A percentile compares a stretch with the other conserved stretches of the same genome.
These are phyloP conservation scores for Anser brachyrhynchus DNA, from an alignment of 2,113 vertebrate genomes.

Conservation along the genomic window DNA sequence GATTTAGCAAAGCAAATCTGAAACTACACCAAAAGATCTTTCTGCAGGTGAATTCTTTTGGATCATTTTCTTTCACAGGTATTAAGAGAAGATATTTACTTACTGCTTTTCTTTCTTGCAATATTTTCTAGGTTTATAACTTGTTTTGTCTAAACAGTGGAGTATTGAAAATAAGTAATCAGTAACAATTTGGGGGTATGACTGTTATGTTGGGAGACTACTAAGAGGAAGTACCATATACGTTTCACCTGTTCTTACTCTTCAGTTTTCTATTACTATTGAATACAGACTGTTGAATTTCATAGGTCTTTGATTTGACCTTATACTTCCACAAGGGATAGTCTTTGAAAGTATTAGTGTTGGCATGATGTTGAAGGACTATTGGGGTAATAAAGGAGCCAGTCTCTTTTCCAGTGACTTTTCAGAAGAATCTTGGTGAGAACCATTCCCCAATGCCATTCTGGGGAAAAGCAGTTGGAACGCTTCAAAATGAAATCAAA, in stretches of 20 bases:
- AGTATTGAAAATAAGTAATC: not conserved
- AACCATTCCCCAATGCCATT: not conserved
- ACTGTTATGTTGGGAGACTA: not conserved
- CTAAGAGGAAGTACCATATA: not conserved
- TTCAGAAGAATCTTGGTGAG: not conserved
- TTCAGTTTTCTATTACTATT: not conserved
- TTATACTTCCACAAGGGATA: not conserved
- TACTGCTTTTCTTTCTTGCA: not conserved
- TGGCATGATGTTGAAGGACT: not conserved
- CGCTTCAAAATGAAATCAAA: not conserved
- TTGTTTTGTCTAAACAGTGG: not conserved
- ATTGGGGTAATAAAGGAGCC: not conserved
- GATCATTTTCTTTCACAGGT: not conserved
- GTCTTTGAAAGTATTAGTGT: fast-evolving
- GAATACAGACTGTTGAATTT: not conserved
- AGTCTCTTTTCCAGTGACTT: not conserved
- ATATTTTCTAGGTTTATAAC: not conserved
- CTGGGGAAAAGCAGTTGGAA: not conserved
- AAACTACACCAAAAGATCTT: not conserved
- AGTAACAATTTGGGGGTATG: not conserved
- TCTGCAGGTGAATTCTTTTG: not conserved
- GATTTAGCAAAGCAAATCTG: not conserved
- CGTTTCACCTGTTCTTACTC: not conserved
- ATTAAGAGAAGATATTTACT: not conserved
- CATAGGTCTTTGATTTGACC: not conserved